These are phyloP conservation scores for Hyles vespertilio DNA, from an alignment of 1,140 invertebrate genomes.

Conservation along the genomic window DNA sequence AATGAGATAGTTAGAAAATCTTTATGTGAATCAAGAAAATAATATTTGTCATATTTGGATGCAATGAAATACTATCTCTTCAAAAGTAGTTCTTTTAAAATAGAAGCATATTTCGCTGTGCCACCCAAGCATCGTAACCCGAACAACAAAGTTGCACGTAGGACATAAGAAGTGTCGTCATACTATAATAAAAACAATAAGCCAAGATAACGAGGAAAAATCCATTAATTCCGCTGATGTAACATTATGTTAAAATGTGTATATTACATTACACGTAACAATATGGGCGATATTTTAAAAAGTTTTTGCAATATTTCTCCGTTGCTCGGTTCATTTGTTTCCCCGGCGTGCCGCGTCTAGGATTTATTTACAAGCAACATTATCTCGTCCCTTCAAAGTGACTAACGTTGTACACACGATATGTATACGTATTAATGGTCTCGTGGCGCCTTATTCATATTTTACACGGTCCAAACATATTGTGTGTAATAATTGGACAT, in stretches of 20 bases:
- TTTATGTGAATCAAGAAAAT: no score
- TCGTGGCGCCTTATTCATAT: conserved; percentile 50
- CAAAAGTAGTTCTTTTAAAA: no score
- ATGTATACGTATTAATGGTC: conserved; percentile 46
- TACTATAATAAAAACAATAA: no score
- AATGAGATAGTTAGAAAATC: no score
- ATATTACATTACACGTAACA: conserved; percentile 45
- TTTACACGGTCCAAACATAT: conserved; percentile 58
- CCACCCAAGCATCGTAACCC: no score
- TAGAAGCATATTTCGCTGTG: no score
- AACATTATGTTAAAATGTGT: background rate
- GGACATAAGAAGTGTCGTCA: no score
- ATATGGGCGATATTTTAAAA: conserved; percentile 53
- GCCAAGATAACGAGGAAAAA: no score
- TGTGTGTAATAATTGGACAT: conserved; percentile 68
- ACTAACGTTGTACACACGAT: conserved; percentile 42
- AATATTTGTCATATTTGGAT: no score
- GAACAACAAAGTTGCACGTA: no score
- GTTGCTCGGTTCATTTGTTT: conserved; percentile 56
- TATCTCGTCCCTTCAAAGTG: conserved; percentile 59
- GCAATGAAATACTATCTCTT: no score
- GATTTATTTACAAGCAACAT: conserved; percentile 65
- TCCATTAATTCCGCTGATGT: no score
- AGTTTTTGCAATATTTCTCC: conserved; percentile 66
- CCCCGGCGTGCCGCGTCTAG: conserved; percentile 37